A percentile compares a stretch with the other conserved stretches of the same genome.
Conservation (phyloP, 2,888 invertebrate species). For the Autographa gamma region DNA sequence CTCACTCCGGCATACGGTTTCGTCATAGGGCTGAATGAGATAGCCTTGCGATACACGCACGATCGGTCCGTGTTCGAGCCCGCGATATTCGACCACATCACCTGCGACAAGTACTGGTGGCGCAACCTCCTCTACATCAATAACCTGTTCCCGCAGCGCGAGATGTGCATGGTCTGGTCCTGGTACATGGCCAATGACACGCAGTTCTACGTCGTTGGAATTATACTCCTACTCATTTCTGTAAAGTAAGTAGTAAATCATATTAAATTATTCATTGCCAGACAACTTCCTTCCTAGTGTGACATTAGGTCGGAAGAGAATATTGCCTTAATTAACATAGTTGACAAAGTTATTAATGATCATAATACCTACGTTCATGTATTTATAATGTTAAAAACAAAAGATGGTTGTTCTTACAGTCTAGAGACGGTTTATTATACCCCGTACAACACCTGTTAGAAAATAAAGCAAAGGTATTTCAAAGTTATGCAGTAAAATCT, state of each 20-base stretch:
- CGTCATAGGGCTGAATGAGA: slow-evolving; percentile 92
- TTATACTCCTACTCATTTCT: slow-evolving; percentile 90
- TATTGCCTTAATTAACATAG: neutral
- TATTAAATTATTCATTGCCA: neutral
- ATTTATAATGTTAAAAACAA: neutral
- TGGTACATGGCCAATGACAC: slow-evolving; percentile 95
- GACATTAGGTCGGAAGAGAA: neutral
- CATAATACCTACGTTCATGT: neutral
- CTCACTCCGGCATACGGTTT: slow-evolving; percentile 95
- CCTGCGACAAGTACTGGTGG: slow-evolving; percentile 95
- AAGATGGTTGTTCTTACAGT: neutral
- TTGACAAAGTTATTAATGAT: slow-evolving; percentile 5
- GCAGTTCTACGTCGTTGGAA: slow-evolving; percentile 92
- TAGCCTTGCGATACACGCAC: slow-evolving; percentile 92
- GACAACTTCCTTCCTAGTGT: neutral
- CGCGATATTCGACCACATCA: slow-evolving; percentile 91
- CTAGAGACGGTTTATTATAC: neutral
- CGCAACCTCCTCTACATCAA: slow-evolving; percentile 95
- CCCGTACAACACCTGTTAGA: neutral
- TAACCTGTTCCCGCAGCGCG: slow-evolving; percentile 92
- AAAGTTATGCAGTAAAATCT: slow-evolving; percentile 6
- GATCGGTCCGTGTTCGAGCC: slow-evolving; percentile 93
- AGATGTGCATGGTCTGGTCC: slow-evolving; percentile 95
- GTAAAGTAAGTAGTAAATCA: slow-evolving; percentile 88
- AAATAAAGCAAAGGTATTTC: neutral